These are phyloP conservation scores for Oryzias woworae DNA, from an alignment of 2,113 vertebrate species.

Conservation along the genomic window DNA sequence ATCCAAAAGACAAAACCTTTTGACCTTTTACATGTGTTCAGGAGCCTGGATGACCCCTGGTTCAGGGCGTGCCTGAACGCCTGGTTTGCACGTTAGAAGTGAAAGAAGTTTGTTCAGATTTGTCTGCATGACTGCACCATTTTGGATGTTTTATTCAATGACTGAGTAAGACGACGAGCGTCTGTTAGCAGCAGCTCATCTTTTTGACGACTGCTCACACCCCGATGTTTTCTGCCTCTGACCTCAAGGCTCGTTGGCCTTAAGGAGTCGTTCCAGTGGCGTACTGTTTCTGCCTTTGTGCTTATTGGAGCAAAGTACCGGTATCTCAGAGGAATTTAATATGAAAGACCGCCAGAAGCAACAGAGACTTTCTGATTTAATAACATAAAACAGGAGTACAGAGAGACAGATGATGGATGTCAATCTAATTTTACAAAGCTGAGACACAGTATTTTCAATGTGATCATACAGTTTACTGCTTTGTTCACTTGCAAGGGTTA, in stretches of 20 bases:
- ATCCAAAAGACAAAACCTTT: no score
- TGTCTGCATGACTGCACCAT: no score
- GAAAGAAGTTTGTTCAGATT: no score
- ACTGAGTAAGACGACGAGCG: constrained; percentile 4
- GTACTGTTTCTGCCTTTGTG: constrained; percentile 38
- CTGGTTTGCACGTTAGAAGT: no score
- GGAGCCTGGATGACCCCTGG: no score
- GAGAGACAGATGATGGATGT: neutral
- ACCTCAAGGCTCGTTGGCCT: constrained; percentile 29
- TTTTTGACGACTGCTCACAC: constrained; percentile 26
- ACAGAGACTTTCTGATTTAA: neutral
- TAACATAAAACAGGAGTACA: constrained; percentile 23
- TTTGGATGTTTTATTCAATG: constrained; percentile 13
- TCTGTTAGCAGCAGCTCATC: constrained; percentile 2
- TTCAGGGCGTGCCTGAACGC: no score
- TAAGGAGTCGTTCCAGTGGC: constrained; percentile 26
- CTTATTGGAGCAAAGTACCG: constrained; percentile 33
- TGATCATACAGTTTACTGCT: constrained; percentile 1
- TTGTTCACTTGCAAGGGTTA: neutral
- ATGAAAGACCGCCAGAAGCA: constrained; percentile 15
- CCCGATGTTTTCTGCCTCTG: constrained; percentile 30
- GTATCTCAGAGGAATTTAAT: constrained; percentile 36
- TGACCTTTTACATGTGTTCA: no score
- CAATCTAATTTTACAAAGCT: neutral
- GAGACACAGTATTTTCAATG: neutral